Conservation (phyloP, 2,113 vertebrate species). For the Rafetus swinhoei region DNA sequence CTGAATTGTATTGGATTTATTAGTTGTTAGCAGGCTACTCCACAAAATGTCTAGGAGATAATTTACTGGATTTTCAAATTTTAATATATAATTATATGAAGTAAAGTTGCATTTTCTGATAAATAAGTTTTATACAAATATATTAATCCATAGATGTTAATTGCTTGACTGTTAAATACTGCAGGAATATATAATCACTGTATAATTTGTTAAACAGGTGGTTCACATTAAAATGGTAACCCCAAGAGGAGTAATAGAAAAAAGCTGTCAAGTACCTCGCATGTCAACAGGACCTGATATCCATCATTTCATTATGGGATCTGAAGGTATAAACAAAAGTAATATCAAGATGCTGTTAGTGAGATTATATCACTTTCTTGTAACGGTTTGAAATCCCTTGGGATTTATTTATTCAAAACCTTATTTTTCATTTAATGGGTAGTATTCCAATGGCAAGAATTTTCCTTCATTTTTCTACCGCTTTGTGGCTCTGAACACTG, state of each 20-base stretch:
- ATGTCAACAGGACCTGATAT: constrained; percentile 97
- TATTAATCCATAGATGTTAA: not conserved
- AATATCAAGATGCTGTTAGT: not conserved
- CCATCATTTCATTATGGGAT: constrained; percentile 99
- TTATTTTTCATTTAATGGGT: not conserved
- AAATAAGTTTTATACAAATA: not conserved
- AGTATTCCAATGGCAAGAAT: not conserved
- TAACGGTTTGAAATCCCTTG: not conserved
- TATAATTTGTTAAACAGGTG: constrained; percentile 84
- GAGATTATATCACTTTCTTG: not conserved
- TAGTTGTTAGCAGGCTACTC: not conserved
- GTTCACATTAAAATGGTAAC: constrained; percentile 98
- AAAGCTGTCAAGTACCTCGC: constrained; percentile 95
- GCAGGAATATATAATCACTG: constrained; percentile 14
- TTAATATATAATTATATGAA: not conserved
- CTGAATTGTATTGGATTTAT: not conserved
- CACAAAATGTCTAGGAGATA: not conserved
- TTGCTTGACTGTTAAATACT: not conserved
- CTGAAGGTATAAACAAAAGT: constrained; percentile 88
- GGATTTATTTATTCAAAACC: not conserved
- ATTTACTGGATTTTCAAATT: not conserved
- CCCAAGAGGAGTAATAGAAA: constrained; percentile 95
- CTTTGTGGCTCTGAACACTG: not conserved
- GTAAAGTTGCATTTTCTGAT: not conserved
- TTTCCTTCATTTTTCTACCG: not conserved